A percentile compares a stretch with the other conserved stretches of the same genome.
Evolutionary conservation across 2,113 vertebrate genomes (phyloP).

Genomic region (Syrmaticus mikado): DNA sequence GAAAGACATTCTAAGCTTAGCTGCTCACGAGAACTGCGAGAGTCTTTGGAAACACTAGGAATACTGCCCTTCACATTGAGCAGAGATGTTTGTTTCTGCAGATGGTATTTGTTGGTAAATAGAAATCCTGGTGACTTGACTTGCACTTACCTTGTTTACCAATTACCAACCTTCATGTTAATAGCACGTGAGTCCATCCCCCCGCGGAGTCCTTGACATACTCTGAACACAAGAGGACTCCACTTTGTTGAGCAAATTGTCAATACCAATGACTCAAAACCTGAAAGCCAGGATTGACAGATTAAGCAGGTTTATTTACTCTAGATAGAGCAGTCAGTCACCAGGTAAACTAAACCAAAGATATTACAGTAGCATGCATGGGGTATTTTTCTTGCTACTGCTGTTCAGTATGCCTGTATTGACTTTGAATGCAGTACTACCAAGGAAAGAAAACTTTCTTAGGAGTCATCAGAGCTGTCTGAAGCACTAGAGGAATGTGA

Average conservation of each 20-base stretch:
- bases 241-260: neutral
- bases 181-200: fast-evolving
- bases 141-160: neutral
- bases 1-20: neutral
- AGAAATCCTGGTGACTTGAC: neutral
- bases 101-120: neutral
- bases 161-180: neutral
- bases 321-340: neutral
- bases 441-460: neutral
- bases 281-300: neutral
- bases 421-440: neutral
- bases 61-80: neutral
- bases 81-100: neutral
- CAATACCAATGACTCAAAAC: neutral
- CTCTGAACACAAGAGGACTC: fast-evolving
- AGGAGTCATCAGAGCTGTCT: fast-evolving
- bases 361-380: fast-evolving
- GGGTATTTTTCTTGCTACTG: neutral
- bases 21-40: neutral
- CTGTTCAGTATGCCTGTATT: neutral
- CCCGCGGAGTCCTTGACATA: fast-evolving
- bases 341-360: neutral
- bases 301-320: neutral
- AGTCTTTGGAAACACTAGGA: fast-evolving
- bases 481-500: fast-evolving